These are phyloP conservation scores for Dermatemys mawii DNA, from an alignment of 2,113 vertebrate genomes.

Conservation along the genomic window DNA sequence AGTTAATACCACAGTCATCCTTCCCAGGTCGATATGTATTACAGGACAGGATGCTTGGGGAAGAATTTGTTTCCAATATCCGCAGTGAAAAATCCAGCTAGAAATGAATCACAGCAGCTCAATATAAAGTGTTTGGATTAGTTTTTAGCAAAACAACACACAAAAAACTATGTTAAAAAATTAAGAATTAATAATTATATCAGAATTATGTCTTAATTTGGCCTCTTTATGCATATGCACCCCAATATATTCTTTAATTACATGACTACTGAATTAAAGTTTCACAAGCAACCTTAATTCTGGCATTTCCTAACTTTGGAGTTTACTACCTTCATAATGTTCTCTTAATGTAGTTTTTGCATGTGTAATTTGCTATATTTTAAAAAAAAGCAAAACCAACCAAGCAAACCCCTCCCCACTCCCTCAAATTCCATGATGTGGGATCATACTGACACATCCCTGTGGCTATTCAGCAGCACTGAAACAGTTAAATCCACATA, in stretches of 20 bases:
- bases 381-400: neutral
- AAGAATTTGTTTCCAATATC: neutral
- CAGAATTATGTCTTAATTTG: neutral
- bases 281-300: neutral
- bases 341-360: neutral
- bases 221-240: neutral
- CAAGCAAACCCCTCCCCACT: no score
- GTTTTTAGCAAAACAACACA: neutral
- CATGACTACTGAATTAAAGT: neutral
- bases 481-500: neutral
- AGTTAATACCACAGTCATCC: no score
- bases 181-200: neutral
- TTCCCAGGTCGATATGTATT: neutral
- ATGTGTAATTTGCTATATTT: neutral
- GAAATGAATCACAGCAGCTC: neutral
- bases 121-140: accelerated
- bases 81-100: neutral
- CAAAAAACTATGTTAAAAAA: no score
- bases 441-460: neutral
- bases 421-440: neutral
- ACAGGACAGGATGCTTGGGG: neutral
- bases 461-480: neutral
- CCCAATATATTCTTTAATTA: neutral
- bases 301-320: neutral
- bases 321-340: neutral